phyloP scores from a whole-genome alignment of 2,113 vertebrate genomes.

The Oryzias curvinotus region DNA sequence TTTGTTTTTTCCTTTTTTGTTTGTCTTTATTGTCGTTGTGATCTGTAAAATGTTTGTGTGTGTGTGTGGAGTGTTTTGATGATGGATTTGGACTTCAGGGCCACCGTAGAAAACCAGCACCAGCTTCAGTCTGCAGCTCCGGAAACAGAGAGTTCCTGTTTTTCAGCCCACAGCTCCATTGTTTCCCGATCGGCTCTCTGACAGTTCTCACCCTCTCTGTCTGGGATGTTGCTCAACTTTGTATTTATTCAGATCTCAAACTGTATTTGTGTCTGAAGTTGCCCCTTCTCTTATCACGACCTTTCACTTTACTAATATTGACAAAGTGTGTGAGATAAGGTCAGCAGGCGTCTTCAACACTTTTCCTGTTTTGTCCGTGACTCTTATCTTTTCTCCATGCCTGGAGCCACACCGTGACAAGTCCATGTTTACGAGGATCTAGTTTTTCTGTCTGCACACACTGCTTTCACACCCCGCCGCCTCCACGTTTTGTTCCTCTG shows the following conservation, averaged over 20 bases:
- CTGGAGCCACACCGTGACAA: slow-evolving; percentile 28
- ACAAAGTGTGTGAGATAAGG: slow-evolving; percentile 52
- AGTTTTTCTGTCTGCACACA: slow-evolving; percentile 3
- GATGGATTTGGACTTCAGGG: too few species aligned
- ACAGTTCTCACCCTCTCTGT: slow-evolving; percentile 1
- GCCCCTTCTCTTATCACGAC: slow-evolving; percentile 54
- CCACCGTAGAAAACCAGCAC: slow-evolving; percentile 28
- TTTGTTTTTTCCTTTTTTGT: too few species aligned
- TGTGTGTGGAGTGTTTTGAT: too few species aligned
- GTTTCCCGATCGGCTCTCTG: slow-evolving; percentile 57
- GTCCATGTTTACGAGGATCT: slow-evolving; percentile 24
- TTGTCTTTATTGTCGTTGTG: too few species aligned
- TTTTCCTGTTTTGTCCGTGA: slow-evolving; percentile 53
- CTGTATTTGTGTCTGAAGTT: slow-evolving; percentile 31
- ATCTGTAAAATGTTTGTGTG: too few species aligned
- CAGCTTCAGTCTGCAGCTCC: slow-evolving; percentile 55
- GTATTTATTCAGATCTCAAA: slow-evolving; percentile 40
- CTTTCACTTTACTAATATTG: slow-evolving; percentile 65
- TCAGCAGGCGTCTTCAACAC: slow-evolving; percentile 51
- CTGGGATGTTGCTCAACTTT: slow-evolving; percentile 43
- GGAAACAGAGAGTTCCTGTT: slow-evolving; percentile 84
- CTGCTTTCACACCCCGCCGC: background rate
- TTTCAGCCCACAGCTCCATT: slow-evolving; percentile 66
- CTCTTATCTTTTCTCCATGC: slow-evolving; percentile 43
- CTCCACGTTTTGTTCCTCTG: background rate